A percentile compares a stretch with the other conserved stretches of the same genome.
Evolutionary conservation across 2,888 invertebrate species (phyloP).

Genomic region (Melanotus villosus): DNA sequence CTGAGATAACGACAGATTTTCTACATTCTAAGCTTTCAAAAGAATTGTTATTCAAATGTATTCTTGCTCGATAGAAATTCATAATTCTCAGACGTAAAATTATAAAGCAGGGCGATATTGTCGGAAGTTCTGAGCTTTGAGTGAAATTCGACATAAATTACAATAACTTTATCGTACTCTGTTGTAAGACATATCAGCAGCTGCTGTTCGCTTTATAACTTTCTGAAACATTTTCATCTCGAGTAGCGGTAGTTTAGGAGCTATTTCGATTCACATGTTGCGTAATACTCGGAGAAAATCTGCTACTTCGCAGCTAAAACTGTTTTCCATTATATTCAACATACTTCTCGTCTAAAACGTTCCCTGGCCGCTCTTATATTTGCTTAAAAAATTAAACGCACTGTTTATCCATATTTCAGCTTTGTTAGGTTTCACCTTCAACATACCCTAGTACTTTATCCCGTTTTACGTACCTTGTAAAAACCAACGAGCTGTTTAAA

Average conservation of each 20-base stretch:
- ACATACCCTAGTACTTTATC: background rate
- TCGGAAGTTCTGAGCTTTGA: slow-evolving; percentile 32
- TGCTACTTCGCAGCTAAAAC: slow-evolving; percentile 12
- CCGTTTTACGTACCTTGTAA: too few species aligned
- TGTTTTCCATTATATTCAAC: slow-evolving; percentile 4
- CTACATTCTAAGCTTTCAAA: slow-evolving; percentile 25
- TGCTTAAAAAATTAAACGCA: background rate
- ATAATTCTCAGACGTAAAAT: slow-evolving; percentile 38
- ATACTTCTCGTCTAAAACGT: slow-evolving; percentile 15
- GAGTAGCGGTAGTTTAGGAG: slow-evolving; percentile 22
- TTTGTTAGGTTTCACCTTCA: background rate
- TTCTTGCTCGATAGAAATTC: slow-evolving; percentile 30
- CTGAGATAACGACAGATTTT: slow-evolving; percentile 49
- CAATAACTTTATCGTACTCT: slow-evolving; percentile 45
- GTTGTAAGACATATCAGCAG: slow-evolving; percentile 43
- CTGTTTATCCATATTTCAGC: background rate
- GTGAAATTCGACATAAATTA: slow-evolving; percentile 45
- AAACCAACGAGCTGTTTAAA: background rate
- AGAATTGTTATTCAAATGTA: slow-evolving; percentile 37
- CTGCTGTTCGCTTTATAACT: slow-evolving; percentile 36
- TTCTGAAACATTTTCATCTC: slow-evolving; percentile 35
- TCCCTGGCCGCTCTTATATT: background rate
- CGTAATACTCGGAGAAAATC: slow-evolving; percentile 23
- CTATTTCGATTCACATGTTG: slow-evolving; percentile 32
- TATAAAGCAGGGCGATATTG: slow-evolving; percentile 33